phyloP scores from a whole-genome alignment of 2,113 vertebrate genomes.

The Poicephalus gulielmi region DNA sequence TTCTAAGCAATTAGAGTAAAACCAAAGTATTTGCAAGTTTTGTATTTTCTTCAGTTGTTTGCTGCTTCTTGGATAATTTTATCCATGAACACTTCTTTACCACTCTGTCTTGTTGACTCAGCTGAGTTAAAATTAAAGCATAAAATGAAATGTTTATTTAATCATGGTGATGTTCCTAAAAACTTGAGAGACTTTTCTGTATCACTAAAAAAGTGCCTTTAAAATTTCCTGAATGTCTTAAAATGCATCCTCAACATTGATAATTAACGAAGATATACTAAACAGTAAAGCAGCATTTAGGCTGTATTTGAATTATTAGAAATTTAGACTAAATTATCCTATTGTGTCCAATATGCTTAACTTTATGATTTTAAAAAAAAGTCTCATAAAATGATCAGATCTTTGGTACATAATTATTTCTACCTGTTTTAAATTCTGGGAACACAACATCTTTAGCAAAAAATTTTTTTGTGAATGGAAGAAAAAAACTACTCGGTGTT shows the following conservation, averaged over 20 bases:
- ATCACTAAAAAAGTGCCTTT: conserved; percentile 19
- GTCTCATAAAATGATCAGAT: neutral
- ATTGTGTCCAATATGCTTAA: conserved; percentile 39
- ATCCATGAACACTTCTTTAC: conserved; percentile 44
- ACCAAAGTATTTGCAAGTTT: conserved; percentile 49
- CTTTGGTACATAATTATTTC: neutral
- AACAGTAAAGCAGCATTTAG: conserved; percentile 24
- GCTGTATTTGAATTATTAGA: conserved; percentile 50
- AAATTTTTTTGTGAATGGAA: neutral
- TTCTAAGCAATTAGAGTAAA: conserved; percentile 47
- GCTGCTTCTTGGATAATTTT: conserved; percentile 53
- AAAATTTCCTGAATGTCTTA: conserved; percentile 47
- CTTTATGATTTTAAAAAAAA: neutral
- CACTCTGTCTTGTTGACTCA: conserved; percentile 46
- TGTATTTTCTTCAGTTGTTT: conserved; percentile 35
- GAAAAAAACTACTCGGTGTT: neutral
- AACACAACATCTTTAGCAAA: neutral
- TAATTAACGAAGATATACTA: conserved; percentile 51
- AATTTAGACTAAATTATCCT: conserved; percentile 29
- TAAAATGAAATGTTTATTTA: conserved; percentile 68
- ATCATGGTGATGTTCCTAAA: conserved; percentile 9
- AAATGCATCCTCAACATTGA: conserved; percentile 40
- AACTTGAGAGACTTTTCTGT: conserved; percentile 47
- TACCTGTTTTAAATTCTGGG: conserved; percentile 12
- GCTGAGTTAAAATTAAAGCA: conserved; percentile 64